Evolutionary conservation across 1,140 invertebrate genomes (phyloP), one percentile per base, ranked within the genome.

Genomic region (Bilobella aurantiaca): DNA sequence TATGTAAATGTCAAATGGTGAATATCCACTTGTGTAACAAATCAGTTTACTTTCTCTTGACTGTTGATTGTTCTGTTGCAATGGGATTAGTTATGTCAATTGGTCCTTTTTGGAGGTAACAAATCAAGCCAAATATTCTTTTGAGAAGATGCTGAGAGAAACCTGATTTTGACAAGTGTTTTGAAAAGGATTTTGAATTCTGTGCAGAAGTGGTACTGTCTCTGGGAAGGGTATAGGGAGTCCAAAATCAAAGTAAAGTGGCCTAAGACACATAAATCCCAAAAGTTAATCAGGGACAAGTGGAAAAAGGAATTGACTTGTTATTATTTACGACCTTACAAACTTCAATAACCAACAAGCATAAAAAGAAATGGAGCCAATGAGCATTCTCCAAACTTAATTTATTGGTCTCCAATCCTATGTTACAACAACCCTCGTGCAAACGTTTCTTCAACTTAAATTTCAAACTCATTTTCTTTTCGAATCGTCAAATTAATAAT

Each of bases 251-350:
- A n/a, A n/a, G n/a, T n/a, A n/a, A n/a, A n/a, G n/a, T n/a, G n/a
- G n/a, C n/a, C 12, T 12, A 14, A 23, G 14, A 23, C 12, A 53
- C 49, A 53, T 53, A 53, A 53, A 53, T 53, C 49, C 49, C 49
- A 53, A 53, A 53, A 53, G 14, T 53, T 53, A 53, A 53, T 53
- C 49, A 53, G 14, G 49, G 49, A 53, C 49, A 53, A 53, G 23
- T 16, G 49, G 49, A 23, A 53, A 23, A 53, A 53, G 49, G 49
- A 53, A 53, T 53, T 53, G 12, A 53, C 49, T 53, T 18, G 34
- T n/a, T 53, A 53, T 53, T 53, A 53, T 53, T 53, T 53, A 53
- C 49, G 49, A 53, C 49, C 49, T 16, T 18, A 23, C 14, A 53
- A 53, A 53, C 8, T 23, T 16, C 12, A 53, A 8, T 16, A 8